phyloP scores from a whole-genome alignment of 1,140 invertebrate genomes.

The Drosophila repletoides region DNA sequence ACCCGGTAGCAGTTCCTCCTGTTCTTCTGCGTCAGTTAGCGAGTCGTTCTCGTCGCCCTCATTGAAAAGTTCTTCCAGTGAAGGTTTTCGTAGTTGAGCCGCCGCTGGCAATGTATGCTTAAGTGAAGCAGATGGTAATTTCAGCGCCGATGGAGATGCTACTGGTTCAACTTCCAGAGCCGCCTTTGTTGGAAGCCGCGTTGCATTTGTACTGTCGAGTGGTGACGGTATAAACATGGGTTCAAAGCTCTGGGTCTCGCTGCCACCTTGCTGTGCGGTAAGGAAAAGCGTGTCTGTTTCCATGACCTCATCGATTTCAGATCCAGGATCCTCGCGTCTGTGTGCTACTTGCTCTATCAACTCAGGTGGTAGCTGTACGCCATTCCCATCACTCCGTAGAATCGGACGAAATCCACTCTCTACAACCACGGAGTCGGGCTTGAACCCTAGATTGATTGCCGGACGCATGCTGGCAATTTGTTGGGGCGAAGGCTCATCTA shows the following conservation, averaged over 20 bases:
- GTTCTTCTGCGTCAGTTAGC: constrained; percentile 4
- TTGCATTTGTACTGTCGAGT: constrained; percentile 83
- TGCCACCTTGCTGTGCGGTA: constrained; percentile 71
- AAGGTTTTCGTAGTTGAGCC: constrained; percentile 67
- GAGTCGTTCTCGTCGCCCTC: constrained; percentile 17
- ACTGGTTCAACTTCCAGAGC: constrained; percentile 60
- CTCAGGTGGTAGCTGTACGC: constrained; percentile 81
- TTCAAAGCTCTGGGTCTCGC: constrained; percentile 86
- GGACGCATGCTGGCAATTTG: constrained; percentile 83
- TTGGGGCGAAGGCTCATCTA: constrained; percentile 83
- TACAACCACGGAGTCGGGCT: constrained; percentile 90
- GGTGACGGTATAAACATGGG: constrained; percentile 90
- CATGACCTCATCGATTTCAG: constrained; percentile 83
- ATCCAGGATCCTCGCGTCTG: constrained; percentile 83
- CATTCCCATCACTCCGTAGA: constrained; percentile 84
- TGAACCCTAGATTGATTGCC: constrained; percentile 89
- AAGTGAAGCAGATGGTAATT: constrained; percentile 51
- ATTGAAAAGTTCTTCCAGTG: constrained; percentile 59
- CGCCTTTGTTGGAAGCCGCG: constrained; percentile 81
- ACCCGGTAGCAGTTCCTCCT: background rate
- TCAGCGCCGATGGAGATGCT: constrained; percentile 24
- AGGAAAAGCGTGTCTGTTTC: constrained; percentile 81
- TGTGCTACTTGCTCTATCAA: constrained; percentile 83
- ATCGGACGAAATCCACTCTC: constrained; percentile 93
- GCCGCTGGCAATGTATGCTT: constrained; percentile 54